phyloP scores from a whole-genome alignment of 2,888 invertebrate genomes.

The Bursaphelenchus okinawaensis region DNA sequence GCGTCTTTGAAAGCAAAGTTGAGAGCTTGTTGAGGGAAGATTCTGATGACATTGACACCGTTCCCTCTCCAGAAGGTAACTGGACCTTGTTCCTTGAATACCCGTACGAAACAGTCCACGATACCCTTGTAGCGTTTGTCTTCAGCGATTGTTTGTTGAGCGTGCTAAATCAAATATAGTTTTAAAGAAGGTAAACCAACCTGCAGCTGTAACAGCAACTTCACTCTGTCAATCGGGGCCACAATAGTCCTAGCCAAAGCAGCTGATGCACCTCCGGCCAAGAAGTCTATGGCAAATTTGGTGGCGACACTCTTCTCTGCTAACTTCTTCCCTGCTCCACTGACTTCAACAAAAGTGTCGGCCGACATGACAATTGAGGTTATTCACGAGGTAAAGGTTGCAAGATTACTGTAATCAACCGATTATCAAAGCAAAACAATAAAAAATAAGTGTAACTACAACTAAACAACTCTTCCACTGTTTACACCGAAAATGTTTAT shows the following conservation, averaged over 20 bases:
- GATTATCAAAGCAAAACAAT: not conserved
- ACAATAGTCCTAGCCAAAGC: constrained; percentile 12
- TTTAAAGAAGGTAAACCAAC: not conserved
- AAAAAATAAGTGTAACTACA: not conserved
- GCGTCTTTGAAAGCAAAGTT: constrained; percentile 82
- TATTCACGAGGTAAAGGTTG: too few species aligned
- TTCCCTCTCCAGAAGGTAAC: constrained; percentile 61
- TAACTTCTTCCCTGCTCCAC: not conserved
- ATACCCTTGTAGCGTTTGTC: constrained; percentile 56
- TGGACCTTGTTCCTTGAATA: constrained; percentile 57
- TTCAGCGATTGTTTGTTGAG: constrained; percentile 42
- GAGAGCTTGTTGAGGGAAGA: constrained; percentile 86
- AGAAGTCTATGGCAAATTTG: constrained; percentile 10
- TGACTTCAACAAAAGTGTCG: not conserved
- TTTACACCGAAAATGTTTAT: not conserved
- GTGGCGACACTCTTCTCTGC: not conserved
- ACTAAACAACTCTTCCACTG: not conserved
- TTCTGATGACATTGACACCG: constrained; percentile 61
- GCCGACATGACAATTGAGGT: not conserved
- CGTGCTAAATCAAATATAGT: constrained; percentile 48
- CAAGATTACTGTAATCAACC: not conserved
- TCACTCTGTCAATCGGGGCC: constrained; percentile 11
- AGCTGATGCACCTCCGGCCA: constrained; percentile 9
- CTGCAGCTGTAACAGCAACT: constrained; percentile 8
- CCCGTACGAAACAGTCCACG: constrained; percentile 50